These are phyloP conservation scores for Pardosa pseudoannulata DNA, from an alignment of 2,888 invertebrate species.

Conservation along the genomic window DNA sequence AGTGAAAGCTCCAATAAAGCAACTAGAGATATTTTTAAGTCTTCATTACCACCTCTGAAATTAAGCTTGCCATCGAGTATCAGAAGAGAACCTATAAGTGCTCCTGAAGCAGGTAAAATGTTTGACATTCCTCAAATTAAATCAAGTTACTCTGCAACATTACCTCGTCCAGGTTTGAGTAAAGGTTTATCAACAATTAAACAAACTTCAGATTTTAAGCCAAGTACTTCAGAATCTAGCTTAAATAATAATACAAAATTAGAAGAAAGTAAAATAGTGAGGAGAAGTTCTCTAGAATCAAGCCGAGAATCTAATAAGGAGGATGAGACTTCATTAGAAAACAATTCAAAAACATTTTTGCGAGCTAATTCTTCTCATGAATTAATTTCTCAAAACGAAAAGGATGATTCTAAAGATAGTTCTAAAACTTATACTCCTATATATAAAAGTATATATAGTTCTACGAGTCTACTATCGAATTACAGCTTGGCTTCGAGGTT, in stretches of 20 bases:
- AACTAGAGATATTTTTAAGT: slow-evolving; percentile 57
- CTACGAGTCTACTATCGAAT: no score
- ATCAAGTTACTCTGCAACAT: slow-evolving; percentile 33
- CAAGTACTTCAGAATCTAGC: slow-evolving; percentile 9
- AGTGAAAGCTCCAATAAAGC: slow-evolving; percentile 32
- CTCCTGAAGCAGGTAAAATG: slow-evolving; percentile 11
- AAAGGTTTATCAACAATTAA: background rate
- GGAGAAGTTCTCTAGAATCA: slow-evolving; percentile 49
- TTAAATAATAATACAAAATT: background rate
- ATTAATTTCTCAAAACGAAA: background rate
- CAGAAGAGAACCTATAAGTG: slow-evolving; percentile 22
- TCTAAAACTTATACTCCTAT: background rate
- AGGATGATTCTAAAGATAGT: no score
- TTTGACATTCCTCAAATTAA: slow-evolving; percentile 43
- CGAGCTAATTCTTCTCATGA: background rate
- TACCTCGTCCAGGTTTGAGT: slow-evolving; percentile 39
- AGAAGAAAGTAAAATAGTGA: slow-evolving; percentile 1
- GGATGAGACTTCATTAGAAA: background rate
- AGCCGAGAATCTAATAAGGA: background rate
- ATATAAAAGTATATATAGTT: background rate
- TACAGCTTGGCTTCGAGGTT: no score
- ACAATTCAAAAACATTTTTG: background rate
- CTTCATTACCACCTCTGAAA: slow-evolving; percentile 43
- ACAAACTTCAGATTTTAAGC: background rate
- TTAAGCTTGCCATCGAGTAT: slow-evolving; percentile 32